These are phyloP conservation scores for Carduelis carduelis DNA, from an alignment of 2,797 vertebrate species.

Conservation along the genomic window DNA sequence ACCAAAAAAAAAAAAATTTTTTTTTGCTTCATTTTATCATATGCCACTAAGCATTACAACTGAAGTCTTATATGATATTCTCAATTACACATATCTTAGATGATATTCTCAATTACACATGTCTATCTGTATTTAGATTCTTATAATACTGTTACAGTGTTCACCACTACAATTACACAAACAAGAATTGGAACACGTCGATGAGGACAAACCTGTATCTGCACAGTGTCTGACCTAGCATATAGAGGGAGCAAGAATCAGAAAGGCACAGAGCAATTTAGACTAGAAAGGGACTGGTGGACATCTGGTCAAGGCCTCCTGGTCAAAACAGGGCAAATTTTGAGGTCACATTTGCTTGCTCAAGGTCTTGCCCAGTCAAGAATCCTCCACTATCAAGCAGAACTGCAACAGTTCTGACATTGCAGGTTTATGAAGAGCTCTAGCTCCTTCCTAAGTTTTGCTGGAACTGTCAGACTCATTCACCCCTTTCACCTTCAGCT, in stretches of 20 bases:
- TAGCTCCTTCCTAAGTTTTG: neutral
- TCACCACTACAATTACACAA: neutral
- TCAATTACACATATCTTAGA: neutral
- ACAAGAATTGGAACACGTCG: rapidly evolving
- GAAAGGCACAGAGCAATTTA: neutral
- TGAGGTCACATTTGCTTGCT: neutral
- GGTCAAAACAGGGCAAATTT: neutral
- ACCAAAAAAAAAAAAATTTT: neutral
- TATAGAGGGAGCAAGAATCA: neutral
- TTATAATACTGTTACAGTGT: neutral
- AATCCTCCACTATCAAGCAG: neutral
- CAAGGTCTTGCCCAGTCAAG: neutral
- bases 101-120: neutral
- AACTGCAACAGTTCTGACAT: neutral
- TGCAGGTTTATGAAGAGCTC: neutral
- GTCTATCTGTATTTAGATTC: neutral
- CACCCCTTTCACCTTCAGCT: neutral
- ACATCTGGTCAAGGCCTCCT: neutral
- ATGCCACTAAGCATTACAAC: neutral
- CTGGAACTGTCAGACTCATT: neutral
- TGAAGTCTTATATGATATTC: neutral
- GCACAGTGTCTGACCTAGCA: neutral
- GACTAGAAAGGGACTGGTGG: neutral
- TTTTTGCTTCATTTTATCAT: neutral
- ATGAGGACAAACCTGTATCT: neutral